These are phyloP conservation scores for Eurystomus glaucurus DNA, from an alignment of 2,797 vertebrate species.

Conservation along the genomic window DNA sequence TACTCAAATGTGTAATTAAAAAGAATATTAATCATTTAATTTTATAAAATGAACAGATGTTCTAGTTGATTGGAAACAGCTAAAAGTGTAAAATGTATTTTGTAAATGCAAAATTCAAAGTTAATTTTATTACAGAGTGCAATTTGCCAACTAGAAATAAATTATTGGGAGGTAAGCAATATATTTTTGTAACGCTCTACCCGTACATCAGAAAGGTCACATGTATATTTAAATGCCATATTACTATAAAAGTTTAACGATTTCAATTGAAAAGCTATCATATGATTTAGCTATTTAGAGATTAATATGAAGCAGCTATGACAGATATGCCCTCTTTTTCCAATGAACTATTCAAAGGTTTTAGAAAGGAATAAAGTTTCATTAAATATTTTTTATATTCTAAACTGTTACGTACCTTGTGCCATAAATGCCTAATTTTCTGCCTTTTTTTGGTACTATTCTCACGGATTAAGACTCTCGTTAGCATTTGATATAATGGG, in stretches of 20 bases:
- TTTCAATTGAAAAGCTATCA: conserved; percentile 64
- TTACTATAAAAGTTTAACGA: conserved; percentile 61
- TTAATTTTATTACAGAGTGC: conserved; percentile 62
- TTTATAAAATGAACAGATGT: conserved; percentile 67
- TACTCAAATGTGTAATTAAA: conserved; percentile 57
- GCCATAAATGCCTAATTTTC: background rate
- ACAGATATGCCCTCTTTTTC: background rate
- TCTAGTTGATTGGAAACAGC: conserved; percentile 71
- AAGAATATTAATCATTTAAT: conserved; percentile 65
- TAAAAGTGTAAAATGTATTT: conserved; percentile 70
- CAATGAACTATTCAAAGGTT: conserved; percentile 16
- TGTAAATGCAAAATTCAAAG: conserved; percentile 62
- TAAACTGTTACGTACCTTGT: background rate
- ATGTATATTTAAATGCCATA: conserved; percentile 64
- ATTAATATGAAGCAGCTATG: conserved; percentile 10
- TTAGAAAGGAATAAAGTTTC: background rate
- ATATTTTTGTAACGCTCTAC: conserved; percentile 58
- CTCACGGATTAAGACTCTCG: background rate
- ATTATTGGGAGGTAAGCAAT: conserved; percentile 59
- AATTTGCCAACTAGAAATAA: conserved; percentile 72
- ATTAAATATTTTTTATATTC: background rate
- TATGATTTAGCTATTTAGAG: conserved; percentile 59
- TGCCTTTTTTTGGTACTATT: background rate
- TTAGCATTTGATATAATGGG: background rate
- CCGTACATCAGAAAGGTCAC: conserved; percentile 57